Evolutionary conservation across 2,888 invertebrate species (phyloP).

Genomic region (Desoria tigrina): DNA sequence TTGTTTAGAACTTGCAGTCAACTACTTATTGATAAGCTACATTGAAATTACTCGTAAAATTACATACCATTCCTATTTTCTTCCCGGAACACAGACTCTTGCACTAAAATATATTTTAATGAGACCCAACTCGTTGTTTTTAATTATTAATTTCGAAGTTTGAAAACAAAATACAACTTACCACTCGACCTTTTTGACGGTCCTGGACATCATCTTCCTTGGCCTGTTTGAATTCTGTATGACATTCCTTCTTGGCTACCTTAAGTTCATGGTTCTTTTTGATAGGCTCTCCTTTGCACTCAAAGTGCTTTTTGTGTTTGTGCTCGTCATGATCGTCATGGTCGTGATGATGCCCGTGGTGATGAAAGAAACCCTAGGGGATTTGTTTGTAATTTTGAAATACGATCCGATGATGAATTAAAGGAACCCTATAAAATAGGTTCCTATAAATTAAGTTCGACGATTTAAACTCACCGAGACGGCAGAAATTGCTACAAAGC

Average conservation of each 20-base stretch:
- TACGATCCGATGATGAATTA: no score
- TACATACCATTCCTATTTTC: constrained; percentile 24
- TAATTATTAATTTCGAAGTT: not conserved
- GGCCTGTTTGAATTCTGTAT: constrained; percentile 14
- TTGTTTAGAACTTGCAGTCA: no score
- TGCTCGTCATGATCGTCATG: constrained; percentile 21
- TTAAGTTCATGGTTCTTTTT: constrained; percentile 11
- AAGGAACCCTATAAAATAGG: no score
- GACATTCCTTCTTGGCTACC: constrained; percentile 19
- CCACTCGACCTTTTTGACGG: constrained; percentile 12
- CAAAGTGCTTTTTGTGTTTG: constrained; percentile 12
- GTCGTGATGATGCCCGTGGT: constrained; percentile 18
- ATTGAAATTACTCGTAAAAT: no score
- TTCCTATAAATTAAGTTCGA: no score
- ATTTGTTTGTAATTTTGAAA: no score
- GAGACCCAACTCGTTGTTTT: no score
- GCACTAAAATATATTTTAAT: constrained; percentile 21
- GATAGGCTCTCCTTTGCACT: constrained; percentile 25
- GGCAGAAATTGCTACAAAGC: no score
- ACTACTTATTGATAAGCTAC: no score
- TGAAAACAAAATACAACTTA: constrained; percentile 9
- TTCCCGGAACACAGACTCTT: constrained; percentile 19
- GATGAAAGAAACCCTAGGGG: not conserved
- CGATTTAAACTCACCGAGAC: no score
- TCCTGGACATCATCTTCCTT: constrained; percentile 20